These are phyloP conservation scores for Nilaparvata lugens DNA, from an alignment of 1,140 invertebrate species.

Conservation along the genomic window DNA sequence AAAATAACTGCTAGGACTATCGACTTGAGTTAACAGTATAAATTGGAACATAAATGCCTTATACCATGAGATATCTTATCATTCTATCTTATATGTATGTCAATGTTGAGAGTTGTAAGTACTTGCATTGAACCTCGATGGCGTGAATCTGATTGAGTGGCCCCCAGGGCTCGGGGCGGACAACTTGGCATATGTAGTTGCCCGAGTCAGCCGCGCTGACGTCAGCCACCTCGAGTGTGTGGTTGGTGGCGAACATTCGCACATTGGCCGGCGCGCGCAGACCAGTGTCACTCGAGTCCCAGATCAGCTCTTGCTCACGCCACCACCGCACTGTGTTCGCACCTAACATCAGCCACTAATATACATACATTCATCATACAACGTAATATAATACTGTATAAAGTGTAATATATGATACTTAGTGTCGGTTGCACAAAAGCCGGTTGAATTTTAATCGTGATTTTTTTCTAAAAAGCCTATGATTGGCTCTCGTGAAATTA, in stretches of 20 bases:
- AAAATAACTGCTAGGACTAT: too few species aligned
- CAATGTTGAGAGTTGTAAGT: too few species aligned
- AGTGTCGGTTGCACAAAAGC: too few species aligned
- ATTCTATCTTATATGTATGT: too few species aligned
- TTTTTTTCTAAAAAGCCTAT: not conserved
- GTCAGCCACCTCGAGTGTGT: conserved; percentile 53
- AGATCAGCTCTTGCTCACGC: conserved; percentile 46
- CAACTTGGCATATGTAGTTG: conserved; percentile 60
- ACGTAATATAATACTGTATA: too few species aligned
- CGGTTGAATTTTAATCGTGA: too few species aligned
- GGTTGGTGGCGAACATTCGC: conserved; percentile 52
- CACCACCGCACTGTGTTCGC: conserved; percentile 44
- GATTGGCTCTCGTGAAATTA: too few species aligned
- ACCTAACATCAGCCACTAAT: conserved; percentile 27
- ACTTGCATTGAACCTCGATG: conserved; percentile 67
- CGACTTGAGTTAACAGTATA: too few species aligned
- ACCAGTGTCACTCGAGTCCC: conserved; percentile 46
- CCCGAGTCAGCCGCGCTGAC: conserved; percentile 54
- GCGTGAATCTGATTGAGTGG: conserved; percentile 55
- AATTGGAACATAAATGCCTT: too few species aligned
- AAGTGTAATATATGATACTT: too few species aligned
- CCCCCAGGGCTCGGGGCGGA: conserved; percentile 46
- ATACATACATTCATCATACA: too few species aligned
- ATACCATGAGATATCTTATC: too few species aligned
- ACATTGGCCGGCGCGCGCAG: conserved; percentile 42